Evolutionary conservation across 2,888 invertebrate genomes (phyloP).

Genomic region (Brenthis hecate): DNA sequence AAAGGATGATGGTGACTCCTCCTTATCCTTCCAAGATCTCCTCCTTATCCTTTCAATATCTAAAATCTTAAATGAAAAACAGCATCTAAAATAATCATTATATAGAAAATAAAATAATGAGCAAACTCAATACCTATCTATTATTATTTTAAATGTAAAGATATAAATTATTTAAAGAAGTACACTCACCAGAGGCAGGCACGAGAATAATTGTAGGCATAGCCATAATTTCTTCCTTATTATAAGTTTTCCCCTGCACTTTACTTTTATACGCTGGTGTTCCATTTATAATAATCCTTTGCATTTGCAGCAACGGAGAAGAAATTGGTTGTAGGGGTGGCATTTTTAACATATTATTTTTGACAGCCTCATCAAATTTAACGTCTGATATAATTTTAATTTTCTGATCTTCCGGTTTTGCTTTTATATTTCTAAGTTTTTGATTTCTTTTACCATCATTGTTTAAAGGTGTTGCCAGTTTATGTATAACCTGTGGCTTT

Average conservation of each 20-base stretch:
- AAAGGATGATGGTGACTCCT: too few relatives aligned
- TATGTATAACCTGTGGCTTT: slow-evolving; percentile 43
- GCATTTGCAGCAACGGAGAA: slow-evolving; percentile 62
- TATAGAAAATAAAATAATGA: too few relatives aligned
- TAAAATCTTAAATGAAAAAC: too few relatives aligned
- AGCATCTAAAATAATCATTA: too few relatives aligned
- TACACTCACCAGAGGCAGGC: slow-evolving; percentile 62
- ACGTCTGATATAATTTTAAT: slow-evolving; percentile 71
- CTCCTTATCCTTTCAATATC: too few relatives aligned
- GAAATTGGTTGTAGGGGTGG: slow-evolving; percentile 53
- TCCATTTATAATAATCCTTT: slow-evolving; percentile 69
- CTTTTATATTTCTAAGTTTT: background rate
- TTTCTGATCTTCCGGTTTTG: slow-evolving; percentile 51
- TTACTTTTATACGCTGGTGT: slow-evolving; percentile 63
- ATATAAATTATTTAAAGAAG: background rate
- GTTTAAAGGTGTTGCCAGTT: slow-evolving; percentile 38
- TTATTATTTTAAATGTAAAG: too few relatives aligned
- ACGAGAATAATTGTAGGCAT: slow-evolving; percentile 78
- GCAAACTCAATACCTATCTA: too few relatives aligned
- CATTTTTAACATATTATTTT: slow-evolving; percentile 45
- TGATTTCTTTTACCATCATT: slow-evolving; percentile 1
- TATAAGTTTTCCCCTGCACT: slow-evolving; percentile 44
- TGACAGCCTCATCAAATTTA: slow-evolving; percentile 59
- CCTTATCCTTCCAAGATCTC: too few relatives aligned
- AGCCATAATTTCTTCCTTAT: slow-evolving; percentile 78